Evolutionary conservation across 2,113 vertebrate genomes (phyloP).

Genomic region (Rhegmatorhina hoffmannsi): DNA sequence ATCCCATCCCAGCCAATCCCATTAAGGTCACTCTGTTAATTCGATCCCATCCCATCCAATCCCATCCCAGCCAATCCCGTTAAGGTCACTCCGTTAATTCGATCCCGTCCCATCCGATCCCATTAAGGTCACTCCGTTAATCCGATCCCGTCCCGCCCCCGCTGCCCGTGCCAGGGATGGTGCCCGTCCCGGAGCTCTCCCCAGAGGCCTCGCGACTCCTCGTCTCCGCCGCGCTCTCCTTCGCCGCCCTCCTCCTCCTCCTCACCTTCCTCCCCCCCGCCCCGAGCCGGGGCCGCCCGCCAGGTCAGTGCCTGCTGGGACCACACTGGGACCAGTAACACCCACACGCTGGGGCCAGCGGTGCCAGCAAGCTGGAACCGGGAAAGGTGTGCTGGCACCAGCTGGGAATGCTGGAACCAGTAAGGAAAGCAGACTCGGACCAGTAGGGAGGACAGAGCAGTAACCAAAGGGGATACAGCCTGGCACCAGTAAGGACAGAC

Average conservation of each 20-base stretch:
- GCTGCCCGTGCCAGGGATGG: not conserved
- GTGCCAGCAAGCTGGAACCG: not conserved
- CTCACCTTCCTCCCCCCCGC: conserved; percentile 24
- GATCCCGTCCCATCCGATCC: too few relatives aligned
- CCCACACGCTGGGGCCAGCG: not conserved
- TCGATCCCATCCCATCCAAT: too few relatives aligned
- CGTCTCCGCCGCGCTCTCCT: conserved; percentile 19
- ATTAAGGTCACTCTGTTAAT: too few relatives aligned
- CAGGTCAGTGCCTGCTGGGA: conserved; percentile 46
- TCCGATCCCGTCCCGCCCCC: too few relatives aligned
- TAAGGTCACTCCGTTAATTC: too few relatives aligned
- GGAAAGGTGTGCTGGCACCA: too few relatives aligned
- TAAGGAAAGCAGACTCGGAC: accelerated
- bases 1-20: too few relatives aligned
- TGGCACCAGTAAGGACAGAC: accelerated
- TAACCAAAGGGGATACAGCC: not conserved
- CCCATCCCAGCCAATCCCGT: too few relatives aligned
- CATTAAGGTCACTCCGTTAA: too few relatives aligned
- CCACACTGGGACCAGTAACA: not conserved
- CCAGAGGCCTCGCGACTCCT: conserved; percentile 30
- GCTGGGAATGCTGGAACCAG: not conserved
- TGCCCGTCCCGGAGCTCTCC: not conserved
- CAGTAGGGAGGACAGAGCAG: not conserved
- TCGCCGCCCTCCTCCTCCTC: conserved; percentile 35
- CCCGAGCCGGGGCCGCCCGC: not conserved